Percentiles rank a stretch among this genome's conserved stretches.
Conservation (phyloP, 2,113 vertebrate species). For the Meriones unguiculatus region DNA sequence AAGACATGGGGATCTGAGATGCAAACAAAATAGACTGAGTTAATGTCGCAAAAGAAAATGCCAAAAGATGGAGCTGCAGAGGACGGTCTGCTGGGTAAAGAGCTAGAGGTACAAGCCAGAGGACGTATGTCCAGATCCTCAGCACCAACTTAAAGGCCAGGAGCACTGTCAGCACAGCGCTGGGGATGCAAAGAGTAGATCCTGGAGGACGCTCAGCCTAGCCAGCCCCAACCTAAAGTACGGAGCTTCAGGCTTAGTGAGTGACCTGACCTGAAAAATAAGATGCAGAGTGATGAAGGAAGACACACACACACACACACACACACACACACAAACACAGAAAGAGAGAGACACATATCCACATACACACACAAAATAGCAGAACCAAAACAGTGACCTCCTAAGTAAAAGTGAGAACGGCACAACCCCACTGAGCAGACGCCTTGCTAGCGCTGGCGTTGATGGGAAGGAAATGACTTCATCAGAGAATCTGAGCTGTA, state of each 20-base stretch:
- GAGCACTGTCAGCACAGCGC: neutral
- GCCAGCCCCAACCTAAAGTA: neutral
- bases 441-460: neutral
- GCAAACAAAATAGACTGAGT: neutral
- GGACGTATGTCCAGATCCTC: neutral
- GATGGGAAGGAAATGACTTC: constrained; percentile 39
- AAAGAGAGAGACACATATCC: too few species aligned
- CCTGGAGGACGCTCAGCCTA: neutral
- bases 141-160: neutral
- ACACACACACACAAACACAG: neutral
- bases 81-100: neutral
- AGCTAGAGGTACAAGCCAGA: neutral
- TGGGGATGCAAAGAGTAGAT: neutral
- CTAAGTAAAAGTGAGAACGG: neutral
- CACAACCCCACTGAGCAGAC: neutral
- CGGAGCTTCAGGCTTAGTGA: neutral
- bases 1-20: neutral
- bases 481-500: neutral
- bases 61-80: neutral
- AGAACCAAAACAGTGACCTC: neutral
- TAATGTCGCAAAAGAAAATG: constrained; percentile 27
- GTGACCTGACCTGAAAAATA: neutral
- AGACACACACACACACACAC: neutral
- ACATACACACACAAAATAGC: neutral
- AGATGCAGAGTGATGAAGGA: neutral